These are phyloP conservation scores for Copsychus sechellarum DNA, from an alignment of 2,113 vertebrate genomes.

Conservation along the genomic window DNA sequence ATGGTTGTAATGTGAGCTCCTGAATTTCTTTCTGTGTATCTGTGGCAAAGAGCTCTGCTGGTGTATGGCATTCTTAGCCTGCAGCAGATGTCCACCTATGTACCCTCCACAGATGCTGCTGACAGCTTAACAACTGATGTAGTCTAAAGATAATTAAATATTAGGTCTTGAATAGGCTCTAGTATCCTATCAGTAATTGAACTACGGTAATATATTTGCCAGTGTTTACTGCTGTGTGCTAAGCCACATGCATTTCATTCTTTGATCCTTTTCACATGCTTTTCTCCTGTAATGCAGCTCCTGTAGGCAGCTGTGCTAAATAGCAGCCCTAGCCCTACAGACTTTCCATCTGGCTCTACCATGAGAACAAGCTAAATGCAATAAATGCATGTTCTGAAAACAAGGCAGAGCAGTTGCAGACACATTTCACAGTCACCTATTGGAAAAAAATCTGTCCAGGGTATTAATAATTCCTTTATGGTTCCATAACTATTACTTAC, in stretches of 20 bases:
- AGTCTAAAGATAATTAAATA: conserved; percentile 42
- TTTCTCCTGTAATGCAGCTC: neutral
- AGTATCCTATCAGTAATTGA: conserved; percentile 8
- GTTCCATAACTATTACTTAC: neutral
- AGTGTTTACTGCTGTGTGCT: neutral
- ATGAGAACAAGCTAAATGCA: neutral
- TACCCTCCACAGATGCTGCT: neutral
- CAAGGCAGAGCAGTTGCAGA: neutral
- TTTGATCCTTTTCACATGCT: neutral
- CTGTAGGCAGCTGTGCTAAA: neutral
- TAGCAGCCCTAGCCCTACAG: neutral
- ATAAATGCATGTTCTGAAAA: neutral
- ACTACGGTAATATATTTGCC: neutral
- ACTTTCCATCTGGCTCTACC: neutral
- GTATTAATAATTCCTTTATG: neutral
- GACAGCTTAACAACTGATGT: neutral
- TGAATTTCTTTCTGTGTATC: neutral
- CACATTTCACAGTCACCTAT: neutral
- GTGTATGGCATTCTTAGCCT: neutral
- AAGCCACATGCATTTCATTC: neutral
- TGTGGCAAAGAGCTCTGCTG: neutral
- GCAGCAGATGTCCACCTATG: neutral
- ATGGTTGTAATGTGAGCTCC: neutral
- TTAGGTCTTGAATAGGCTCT: conserved; percentile 5
- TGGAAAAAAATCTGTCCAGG: neutral